Percentiles rank a stretch among this genome's conserved stretches.
Evolutionary conservation across 2,113 vertebrate genomes (phyloP).

Genomic region (Laticauda colubrina): DNA sequence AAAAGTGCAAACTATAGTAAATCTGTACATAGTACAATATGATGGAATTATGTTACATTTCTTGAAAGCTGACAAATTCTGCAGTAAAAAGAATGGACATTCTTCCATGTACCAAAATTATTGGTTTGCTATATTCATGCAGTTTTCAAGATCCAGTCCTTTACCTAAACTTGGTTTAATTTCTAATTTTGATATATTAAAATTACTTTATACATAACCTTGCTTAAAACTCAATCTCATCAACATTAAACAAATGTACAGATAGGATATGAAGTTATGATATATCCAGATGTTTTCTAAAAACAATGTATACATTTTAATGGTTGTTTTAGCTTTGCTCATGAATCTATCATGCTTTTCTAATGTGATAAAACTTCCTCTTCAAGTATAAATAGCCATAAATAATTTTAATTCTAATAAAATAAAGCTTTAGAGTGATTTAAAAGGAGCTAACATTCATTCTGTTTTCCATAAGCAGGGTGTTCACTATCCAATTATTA

Average conservation of each 20-base stretch:
- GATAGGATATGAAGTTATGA: constrained; percentile 43
- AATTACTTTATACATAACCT: constrained; percentile 53
- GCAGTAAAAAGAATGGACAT: constrained; percentile 53
- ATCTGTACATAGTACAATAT: constrained; percentile 57
- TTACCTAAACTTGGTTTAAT: constrained; percentile 46
- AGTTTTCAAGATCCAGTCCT: constrained; percentile 54
- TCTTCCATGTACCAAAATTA: constrained; percentile 58
- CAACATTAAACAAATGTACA: constrained; percentile 47
- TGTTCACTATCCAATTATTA: neutral
- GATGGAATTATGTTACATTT: constrained; percentile 57
- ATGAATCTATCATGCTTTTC: neutral
- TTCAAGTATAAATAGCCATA: neutral
- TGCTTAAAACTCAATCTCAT: constrained; percentile 49
- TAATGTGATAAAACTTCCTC: neutral
- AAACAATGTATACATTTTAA: constrained; percentile 27
- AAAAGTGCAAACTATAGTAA: constrained; percentile 58
- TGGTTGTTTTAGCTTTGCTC: neutral
- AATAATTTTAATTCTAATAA: neutral
- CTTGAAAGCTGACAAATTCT: constrained; percentile 63
- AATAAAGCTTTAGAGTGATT: neutral
- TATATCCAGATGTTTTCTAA: constrained; percentile 4
- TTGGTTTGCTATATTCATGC: constrained; percentile 33
- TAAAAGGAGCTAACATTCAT: neutral
- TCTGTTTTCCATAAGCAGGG: neutral
- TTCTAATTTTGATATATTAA: constrained; percentile 52